Conservation (phyloP, 2,797 vertebrate species). For the Atherinosoma microstoma region DNA sequence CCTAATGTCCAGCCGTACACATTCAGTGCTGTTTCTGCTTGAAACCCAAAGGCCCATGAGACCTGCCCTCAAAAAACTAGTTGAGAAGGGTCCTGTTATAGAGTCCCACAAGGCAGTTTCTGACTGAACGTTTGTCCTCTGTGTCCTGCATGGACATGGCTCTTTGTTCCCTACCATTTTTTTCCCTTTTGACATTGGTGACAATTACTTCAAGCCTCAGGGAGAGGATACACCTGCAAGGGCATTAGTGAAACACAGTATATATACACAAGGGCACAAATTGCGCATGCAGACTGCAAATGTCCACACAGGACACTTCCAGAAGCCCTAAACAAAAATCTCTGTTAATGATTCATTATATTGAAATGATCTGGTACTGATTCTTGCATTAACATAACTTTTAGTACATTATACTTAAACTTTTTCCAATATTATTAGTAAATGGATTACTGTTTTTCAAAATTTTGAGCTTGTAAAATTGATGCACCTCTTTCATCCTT, state of each 20-base stretch:
- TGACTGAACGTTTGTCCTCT: constrained; percentile 61
- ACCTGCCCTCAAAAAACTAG: constrained; percentile 19
- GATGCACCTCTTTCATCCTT: background rate
- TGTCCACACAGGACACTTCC: background rate
- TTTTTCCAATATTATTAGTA: too few species aligned
- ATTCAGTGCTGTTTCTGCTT: constrained; percentile 41
- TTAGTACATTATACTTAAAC: too few species aligned
- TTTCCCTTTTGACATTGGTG: constrained; percentile 48
- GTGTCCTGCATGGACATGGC: constrained; percentile 45
- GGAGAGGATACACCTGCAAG: constrained; percentile 47
- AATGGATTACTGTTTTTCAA: too few species aligned
- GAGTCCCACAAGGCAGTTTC: constrained; percentile 40
- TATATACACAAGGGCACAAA: constrained; percentile 29
- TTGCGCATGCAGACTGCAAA: constrained; percentile 18
- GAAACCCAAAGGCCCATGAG: constrained; percentile 25
- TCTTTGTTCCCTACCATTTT: constrained; percentile 31
- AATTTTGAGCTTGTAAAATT: background rate
- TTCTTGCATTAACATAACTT: background rate
- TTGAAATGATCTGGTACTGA: background rate
- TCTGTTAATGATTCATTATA: too few species aligned
- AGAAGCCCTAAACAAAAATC: background rate
- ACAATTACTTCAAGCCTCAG: constrained; percentile 59
- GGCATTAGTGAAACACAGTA: constrained; percentile 32
- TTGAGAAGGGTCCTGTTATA: constrained; percentile 45
- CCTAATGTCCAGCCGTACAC: constrained; percentile 12